Evolutionary conservation across 2,797 vertebrate species (phyloP).

Genomic region (Heterohyrax brucei): DNA sequence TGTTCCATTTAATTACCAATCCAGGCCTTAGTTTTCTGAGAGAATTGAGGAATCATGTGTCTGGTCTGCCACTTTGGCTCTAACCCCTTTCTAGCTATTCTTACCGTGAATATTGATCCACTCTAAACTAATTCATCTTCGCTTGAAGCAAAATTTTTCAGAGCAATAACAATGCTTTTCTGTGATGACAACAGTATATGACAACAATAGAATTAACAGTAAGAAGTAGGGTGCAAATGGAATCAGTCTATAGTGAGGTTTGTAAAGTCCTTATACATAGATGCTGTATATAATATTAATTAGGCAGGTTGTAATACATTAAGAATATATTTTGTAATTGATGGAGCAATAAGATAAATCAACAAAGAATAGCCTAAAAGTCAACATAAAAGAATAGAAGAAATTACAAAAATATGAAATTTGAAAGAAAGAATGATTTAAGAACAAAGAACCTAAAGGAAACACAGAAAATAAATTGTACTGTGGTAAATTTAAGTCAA

Average conservation of each 20-base stretch:
- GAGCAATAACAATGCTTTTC: not conserved
- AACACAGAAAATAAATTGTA: not conserved
- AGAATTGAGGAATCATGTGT: no score
- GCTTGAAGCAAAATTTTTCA: not conserved
- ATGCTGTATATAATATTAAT: no score
- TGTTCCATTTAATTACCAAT: no score
- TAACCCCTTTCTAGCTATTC: not conserved
- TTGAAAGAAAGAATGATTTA: not conserved
- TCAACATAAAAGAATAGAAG: not conserved
- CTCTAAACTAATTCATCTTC: not conserved
- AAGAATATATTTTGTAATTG: not conserved
- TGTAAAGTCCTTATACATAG: not conserved
- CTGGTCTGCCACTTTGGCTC: no score
- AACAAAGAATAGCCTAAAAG: no score
- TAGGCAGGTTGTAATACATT: not conserved
- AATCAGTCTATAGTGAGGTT: not conserved
- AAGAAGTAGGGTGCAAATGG: not conserved
- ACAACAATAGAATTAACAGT: no score
- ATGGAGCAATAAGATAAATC: not conserved
- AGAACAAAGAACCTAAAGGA: not conserved
- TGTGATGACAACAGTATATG: not conserved
- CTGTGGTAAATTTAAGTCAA: no score
- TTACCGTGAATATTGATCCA: not conserved
- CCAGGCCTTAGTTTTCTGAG: no score
- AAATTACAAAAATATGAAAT: not conserved